Percentiles rank a stretch among this genome's conserved stretches.
Evolutionary conservation across 30 jellyfish, hydroid and myxozoan species (phyloP).

Genomic region (Hydractinia symbiolongicarpus): DNA sequence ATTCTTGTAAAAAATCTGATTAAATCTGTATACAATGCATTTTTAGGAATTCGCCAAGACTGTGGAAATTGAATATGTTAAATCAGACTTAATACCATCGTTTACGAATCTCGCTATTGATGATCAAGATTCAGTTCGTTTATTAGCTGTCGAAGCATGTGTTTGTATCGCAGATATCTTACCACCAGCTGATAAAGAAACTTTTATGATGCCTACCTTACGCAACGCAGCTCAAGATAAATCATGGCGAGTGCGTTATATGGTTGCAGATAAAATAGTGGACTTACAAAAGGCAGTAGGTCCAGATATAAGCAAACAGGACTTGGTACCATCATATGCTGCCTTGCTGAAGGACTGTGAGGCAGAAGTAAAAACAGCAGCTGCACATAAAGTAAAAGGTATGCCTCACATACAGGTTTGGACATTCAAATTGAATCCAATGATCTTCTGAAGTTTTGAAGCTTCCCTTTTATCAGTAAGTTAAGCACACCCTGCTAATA

Average conservation of each 20-base stretch:
- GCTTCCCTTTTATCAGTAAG: too few relatives aligned
- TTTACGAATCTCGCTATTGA: slow-evolving; percentile 85
- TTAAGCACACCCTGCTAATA: too few relatives aligned
- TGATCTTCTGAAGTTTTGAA: too few relatives aligned
- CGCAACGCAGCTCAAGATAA: slow-evolving; percentile 94
- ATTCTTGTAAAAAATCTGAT: too few relatives aligned
- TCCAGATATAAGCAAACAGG: slow-evolving; percentile 72
- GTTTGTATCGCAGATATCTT: slow-evolving; percentile 80
- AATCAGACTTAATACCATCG: slow-evolving; percentile 86
- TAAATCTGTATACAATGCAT: too few relatives aligned
- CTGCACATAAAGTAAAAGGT: slow-evolving; percentile 99
- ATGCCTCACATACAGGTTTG: neutral
- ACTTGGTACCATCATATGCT: slow-evolving; percentile 77
- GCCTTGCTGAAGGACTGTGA: slow-evolving; percentile 82
- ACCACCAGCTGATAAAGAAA: slow-evolving; percentile 74
- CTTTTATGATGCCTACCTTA: slow-evolving; percentile 66
- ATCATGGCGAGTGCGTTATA: slow-evolving; percentile 96
- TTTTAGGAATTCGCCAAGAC: slow-evolving; percentile 90
- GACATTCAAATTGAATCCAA: too few relatives aligned
- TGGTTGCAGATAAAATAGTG: slow-evolving; percentile 94
- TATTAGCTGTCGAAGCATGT: slow-evolving; percentile 93
- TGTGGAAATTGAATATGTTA: slow-evolving; percentile 77
- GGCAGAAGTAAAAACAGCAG: slow-evolving; percentile 97
- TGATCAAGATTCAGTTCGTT: slow-evolving; percentile 99
- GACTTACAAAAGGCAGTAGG: slow-evolving; percentile 96